Evolutionary conservation across 2,888 invertebrate species (phyloP).

Genomic region (Calliopum simillimum): DNA sequence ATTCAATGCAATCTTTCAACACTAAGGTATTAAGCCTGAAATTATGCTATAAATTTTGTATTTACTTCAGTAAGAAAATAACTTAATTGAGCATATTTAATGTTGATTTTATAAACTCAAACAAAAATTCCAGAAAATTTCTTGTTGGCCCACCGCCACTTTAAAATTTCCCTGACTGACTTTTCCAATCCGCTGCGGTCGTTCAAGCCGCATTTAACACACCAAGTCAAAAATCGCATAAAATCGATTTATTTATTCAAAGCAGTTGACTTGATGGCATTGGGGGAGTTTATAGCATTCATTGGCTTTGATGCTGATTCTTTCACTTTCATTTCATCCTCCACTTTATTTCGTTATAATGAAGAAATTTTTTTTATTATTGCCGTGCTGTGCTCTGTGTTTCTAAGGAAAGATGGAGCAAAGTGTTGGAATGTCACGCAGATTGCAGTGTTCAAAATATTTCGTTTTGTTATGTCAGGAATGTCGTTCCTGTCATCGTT

Average conservation of each 20-base stretch:
- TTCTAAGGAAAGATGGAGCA: too few relatives aligned
- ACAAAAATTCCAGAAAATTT: too few relatives aligned
- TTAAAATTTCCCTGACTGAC: too few relatives aligned
- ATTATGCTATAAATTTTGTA: too few relatives aligned
- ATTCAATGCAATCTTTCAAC: too few relatives aligned
- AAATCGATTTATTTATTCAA: constrained; percentile 13
- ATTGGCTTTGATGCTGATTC: not conserved
- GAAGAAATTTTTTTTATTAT: not conserved
- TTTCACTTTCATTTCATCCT: not conserved
- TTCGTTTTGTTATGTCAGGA: not conserved
- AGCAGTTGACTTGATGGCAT: constrained; percentile 4
- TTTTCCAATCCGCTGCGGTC: not conserved
- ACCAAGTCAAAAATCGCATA: constrained; percentile 8
- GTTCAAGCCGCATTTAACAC: constrained; percentile 6
- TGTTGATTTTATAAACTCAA: too few relatives aligned
- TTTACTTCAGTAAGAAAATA: too few relatives aligned
- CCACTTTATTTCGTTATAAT: not conserved
- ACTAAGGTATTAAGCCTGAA: too few relatives aligned
- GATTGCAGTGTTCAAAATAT: constrained; percentile 2
- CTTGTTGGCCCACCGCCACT: too few relatives aligned
- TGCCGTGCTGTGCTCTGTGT: not conserved
- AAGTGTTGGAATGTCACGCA: too few relatives aligned
- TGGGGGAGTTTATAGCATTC: too few relatives aligned
- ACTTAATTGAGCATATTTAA: too few relatives aligned
- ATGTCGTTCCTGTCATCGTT: not conserved